Evolutionary conservation across 2,113 vertebrate species (phyloP).

Genomic region (Acinonyx jubatus): DNA sequence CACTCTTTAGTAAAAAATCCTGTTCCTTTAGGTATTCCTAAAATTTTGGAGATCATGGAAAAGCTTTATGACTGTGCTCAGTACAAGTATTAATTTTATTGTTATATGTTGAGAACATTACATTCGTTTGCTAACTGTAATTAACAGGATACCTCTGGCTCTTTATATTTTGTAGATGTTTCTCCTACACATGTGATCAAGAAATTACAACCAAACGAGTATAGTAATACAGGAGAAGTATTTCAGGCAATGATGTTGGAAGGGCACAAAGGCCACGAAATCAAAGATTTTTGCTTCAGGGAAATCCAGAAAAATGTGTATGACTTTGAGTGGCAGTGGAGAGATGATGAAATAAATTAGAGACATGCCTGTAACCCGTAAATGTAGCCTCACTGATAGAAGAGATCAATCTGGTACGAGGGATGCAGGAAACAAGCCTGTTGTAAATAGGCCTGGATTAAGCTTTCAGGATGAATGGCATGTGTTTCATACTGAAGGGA

Average conservation of each 20-base stretch:
- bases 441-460: neutral
- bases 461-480: neutral
- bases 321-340: neutral
- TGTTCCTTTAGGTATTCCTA: neutral
- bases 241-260: neutral
- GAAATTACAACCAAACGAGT: neutral
- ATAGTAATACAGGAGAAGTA: neutral
- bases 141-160: neutral
- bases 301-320: neutral
- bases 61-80: neutral
- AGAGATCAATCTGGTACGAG: neutral
- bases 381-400: neutral
- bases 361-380: neutral
- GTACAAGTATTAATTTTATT: neutral
- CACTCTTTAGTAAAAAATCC: neutral
- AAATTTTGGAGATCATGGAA: neutral
- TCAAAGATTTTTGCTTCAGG: neutral
- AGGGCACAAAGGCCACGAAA: neutral
- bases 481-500: neutral
- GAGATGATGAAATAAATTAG: neutral
- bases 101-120: neutral
- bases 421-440: neutral
- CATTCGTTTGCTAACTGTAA: neutral
- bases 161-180: slow-evolving; percentile 3
- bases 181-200: neutral